A percentile compares a stretch with the other conserved stretches of the same genome.
phyloP scores from a whole-genome alignment of 2,797 vertebrate genomes.

The Parotocinclus haroldoi region DNA sequence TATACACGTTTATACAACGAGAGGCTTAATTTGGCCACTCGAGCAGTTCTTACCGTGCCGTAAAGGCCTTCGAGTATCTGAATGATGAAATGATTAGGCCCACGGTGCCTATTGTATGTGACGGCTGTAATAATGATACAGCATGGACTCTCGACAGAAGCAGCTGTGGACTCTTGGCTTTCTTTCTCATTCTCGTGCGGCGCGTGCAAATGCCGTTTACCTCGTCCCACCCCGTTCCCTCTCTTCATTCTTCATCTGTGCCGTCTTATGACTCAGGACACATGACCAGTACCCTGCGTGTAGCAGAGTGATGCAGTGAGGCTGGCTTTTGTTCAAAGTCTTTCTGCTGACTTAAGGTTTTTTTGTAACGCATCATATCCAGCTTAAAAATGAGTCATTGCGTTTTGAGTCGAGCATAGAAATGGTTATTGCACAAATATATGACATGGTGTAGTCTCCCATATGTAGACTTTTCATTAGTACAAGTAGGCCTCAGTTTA shows the following conservation, averaged over 20 bases:
- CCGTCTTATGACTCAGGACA: slow-evolving; percentile 74
- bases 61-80: no score
- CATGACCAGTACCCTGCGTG: slow-evolving; percentile 63
- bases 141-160: slow-evolving; percentile 10
- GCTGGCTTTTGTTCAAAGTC: slow-evolving; percentile 9
- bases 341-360: slow-evolving; percentile 35
- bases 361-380: slow-evolving; percentile 4
- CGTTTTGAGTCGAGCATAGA: no score
- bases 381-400: no score
- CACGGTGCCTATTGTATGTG: slow-evolving; percentile 22
- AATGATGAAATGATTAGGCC: slow-evolving; percentile 31
- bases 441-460: no score
- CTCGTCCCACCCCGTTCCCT: slow-evolving; percentile 9
- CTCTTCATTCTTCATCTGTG: slow-evolving; percentile 33
- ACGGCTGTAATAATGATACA: slow-evolving; percentile 8
- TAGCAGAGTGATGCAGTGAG: slow-evolving; percentile 4
- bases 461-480: no score
- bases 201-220: slow-evolving; percentile 26
- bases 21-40: no score
- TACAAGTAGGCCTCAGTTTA: no score
- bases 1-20: no score
- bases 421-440: no score
- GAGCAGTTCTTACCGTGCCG: no score
- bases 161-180: slow-evolving; percentile 11
- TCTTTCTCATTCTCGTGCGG: slow-evolving; percentile 27